Evolutionary conservation across 2,113 vertebrate genomes (phyloP).

Genomic region (Corvus cornix): DNA sequence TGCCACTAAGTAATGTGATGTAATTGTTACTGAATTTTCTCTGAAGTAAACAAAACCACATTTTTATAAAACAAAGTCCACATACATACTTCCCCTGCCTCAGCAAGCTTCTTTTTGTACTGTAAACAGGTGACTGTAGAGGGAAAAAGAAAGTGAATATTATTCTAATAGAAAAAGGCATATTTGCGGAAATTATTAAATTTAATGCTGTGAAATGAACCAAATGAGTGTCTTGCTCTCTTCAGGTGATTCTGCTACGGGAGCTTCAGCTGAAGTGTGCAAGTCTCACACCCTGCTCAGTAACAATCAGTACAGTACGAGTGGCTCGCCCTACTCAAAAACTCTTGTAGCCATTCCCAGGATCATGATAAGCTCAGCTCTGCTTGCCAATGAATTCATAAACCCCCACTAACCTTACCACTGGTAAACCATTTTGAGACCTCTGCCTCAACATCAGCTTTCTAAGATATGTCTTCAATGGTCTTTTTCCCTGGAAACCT

Average conservation of each 20-base stretch:
- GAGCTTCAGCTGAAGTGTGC: background rate
- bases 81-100: background rate
- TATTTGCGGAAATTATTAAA: background rate
- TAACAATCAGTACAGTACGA: rapidly evolving
- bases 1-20: background rate
- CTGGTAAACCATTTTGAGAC: background rate
- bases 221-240: background rate
- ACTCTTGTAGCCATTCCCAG: background rate
- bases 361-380: background rate
- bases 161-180: background rate
- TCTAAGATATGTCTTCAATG: background rate
- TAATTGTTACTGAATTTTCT: background rate
- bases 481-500: background rate
- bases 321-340: background rate
- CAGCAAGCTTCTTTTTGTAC: background rate
- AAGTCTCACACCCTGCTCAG: background rate
- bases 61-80: background rate
- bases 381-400: background rate
- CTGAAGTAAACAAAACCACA: background rate
- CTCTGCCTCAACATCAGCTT: background rate
- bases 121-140: background rate
- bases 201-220: background rate
- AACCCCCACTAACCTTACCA: rapidly evolving
- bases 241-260: background rate
- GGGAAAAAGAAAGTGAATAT: background rate